Conservation (phyloP, 2,113 vertebrate genomes). For the Cnemophilus loriae region DNA sequence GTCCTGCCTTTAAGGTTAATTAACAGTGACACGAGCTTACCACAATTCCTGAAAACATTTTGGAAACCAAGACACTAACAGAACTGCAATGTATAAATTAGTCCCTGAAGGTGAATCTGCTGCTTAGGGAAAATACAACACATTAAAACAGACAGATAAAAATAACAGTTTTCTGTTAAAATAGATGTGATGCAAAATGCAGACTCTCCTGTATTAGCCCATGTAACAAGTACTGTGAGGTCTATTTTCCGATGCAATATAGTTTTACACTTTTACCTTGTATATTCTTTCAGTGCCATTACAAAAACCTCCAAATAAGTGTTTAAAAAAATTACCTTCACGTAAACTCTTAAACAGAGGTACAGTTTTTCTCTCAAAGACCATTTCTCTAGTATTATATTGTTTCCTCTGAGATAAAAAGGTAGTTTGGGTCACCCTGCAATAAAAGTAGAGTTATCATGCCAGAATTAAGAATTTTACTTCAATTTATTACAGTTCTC, state of each 20-base stretch:
- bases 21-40: not conserved
- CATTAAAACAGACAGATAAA: not conserved
- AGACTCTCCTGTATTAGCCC: not conserved
- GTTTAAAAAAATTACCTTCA: not conserved
- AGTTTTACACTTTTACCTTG: not conserved
- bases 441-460: not conserved
- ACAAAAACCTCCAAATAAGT: not conserved
- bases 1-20: not conserved
- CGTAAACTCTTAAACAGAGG: not conserved
- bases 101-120: not conserved
- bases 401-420: not conserved
- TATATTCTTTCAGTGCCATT: not conserved
- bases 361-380: not conserved
- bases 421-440: not conserved
- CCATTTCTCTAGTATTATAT: not conserved
- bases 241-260: not conserved
- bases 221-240: not conserved
- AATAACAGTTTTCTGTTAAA: not conserved
- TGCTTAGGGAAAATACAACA: not conserved
- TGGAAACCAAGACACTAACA: not conserved
- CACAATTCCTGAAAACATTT: not conserved
- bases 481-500: not conserved
- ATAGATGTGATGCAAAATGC: not conserved
- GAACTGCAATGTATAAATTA: not conserved
- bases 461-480: not conserved